Evolutionary conservation across 2,888 invertebrate species (phyloP), one percentile per base, ranked within the genome.

Genomic region (Phorcus lineatus): DNA sequence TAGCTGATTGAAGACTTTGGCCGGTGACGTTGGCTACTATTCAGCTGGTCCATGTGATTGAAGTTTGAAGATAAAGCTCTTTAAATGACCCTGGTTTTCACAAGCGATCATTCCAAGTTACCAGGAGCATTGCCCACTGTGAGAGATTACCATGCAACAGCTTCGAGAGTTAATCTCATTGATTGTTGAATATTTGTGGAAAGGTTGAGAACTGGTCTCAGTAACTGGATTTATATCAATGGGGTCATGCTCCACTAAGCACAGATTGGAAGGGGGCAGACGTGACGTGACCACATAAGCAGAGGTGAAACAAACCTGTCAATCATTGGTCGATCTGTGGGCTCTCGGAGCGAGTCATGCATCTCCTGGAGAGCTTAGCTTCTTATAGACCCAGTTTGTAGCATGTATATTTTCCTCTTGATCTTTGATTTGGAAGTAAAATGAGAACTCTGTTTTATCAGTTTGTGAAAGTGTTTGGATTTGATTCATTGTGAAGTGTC

Each of bases 1-100:
- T 13, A 6, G 47, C 47, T 47, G 47, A 47, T 11, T 47, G 47
- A 1, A 11, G 47, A 47, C 11, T 47, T 47, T 47, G 47, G 47
- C 47, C 11, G 47, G 36, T 76, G 55, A 36, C 57, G 54, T 57
- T 76, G 17, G 19, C 70, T n/a, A 13, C 70, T 70, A 70, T 36
- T 70, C 70, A 70, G n/a, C 4, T 19, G 40, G 70, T 70, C n/a
- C 11, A 19, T 16, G 19, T 70, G 19, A 70, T 36, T 70, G 70
- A 70, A n/a, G 70, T 70, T 31, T 70, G 19, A 31, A 70, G 70
- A 70, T 70, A 70, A 70, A 31, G 40, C 31, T 11, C 36, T 70
- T 40, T 70, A 70, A 70, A 70, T 70, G 70, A 70, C 28, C 70
- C 36, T 36, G 19, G 70, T 70, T 67, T 70, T 70, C 70, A 28